Conservation (phyloP, 2,888 invertebrate species). For the Gerosis bhagava region DNA sequence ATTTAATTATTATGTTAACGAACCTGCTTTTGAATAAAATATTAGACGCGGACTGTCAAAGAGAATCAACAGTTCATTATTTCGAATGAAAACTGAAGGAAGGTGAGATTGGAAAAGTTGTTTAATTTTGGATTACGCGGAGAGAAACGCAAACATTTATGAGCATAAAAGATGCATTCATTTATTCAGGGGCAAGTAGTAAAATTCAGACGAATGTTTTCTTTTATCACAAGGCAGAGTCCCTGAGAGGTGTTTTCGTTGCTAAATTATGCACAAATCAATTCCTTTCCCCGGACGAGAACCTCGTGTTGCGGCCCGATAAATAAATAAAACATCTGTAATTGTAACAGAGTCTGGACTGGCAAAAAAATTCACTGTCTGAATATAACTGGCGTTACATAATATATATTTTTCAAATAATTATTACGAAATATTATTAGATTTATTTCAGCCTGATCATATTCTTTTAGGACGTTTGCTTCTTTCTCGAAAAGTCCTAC, state of each 20-base stretch:
- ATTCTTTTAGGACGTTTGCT: too few relatives aligned
- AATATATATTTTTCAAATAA: background rate
- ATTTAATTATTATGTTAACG: conserved; percentile 81
- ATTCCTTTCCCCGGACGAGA: conserved; percentile 70
- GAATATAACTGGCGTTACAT: conserved; percentile 1
- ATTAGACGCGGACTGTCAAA: conserved; percentile 72
- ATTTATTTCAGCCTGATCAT: too few relatives aligned
- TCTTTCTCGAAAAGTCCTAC: too few relatives aligned
- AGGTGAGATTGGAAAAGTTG: conserved; percentile 43
- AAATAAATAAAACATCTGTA: conserved; percentile 79
- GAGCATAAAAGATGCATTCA: conserved; percentile 47
- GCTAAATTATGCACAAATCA: conserved; percentile 81
- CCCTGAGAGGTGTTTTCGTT: conserved; percentile 71
- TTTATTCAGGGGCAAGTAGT: conserved; percentile 67
- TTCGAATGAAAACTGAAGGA: conserved; percentile 40
- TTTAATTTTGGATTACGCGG: conserved; percentile 48
- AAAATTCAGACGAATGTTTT: conserved; percentile 77
- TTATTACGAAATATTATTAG: too few relatives aligned
- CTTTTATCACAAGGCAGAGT: conserved; percentile 69
- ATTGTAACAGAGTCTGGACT: conserved; percentile 59
- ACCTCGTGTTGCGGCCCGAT: conserved; percentile 59
- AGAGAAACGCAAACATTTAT: conserved; percentile 31
- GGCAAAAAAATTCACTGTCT: conserved; percentile 40
- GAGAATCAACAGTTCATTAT: conserved; percentile 66
- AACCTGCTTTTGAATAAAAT: conserved; percentile 79